phyloP scores from a whole-genome alignment of 2,888 invertebrate genomes.

The Noctua janthe region DNA sequence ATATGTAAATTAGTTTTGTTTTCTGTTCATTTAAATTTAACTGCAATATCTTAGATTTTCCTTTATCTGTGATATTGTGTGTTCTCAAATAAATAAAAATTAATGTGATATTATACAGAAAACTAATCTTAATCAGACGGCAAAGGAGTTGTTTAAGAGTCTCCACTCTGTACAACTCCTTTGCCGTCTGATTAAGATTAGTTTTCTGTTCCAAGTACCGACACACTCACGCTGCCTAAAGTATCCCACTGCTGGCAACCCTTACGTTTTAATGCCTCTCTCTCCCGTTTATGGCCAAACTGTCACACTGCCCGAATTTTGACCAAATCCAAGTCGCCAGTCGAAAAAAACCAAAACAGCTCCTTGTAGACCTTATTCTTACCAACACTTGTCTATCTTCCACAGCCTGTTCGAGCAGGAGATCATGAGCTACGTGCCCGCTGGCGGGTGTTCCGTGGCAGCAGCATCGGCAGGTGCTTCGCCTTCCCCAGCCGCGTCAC shows the following conservation, averaged over 20 bases:
- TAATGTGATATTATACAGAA: no score
- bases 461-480: constrained; percentile 91
- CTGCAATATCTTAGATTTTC: background rate
- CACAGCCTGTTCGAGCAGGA: constrained; percentile 98
- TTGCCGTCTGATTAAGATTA: background rate
- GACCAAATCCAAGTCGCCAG: background rate
- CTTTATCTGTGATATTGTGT: background rate
- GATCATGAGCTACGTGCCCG: constrained; percentile 99
- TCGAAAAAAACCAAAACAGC: background rate
- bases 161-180: no score
- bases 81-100: background rate
- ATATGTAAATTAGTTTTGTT: background rate
- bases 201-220: background rate
- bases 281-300: no score
- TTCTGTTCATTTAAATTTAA: background rate
- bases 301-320: background rate
- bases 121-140: no score
- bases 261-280: background rate
- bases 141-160: no score
- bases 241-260: background rate
- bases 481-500: constrained; percentile 95
- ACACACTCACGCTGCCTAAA: background rate
- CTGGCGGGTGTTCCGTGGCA: constrained; percentile 76
- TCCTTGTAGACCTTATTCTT: constrained; percentile 7
- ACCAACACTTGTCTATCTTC: constrained; percentile 42